phyloP scores from a whole-genome alignment of 2,888 invertebrate species.

The Ectemnius cavifrons region DNA sequence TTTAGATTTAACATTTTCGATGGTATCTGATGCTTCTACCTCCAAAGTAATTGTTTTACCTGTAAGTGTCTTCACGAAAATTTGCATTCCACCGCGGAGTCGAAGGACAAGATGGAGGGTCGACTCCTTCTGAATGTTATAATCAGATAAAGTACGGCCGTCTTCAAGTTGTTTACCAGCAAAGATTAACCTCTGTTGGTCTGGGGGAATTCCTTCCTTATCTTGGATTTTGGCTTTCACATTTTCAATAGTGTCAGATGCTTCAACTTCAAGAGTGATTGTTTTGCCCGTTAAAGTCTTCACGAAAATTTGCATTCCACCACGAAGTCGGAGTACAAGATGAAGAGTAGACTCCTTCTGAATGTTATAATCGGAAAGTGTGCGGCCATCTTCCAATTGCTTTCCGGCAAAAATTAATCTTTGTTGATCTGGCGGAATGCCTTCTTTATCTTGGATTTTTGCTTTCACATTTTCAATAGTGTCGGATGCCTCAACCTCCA shows the following conservation, averaged over 20 bases:
- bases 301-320: conserved; percentile 81
- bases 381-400: conserved; percentile 96
- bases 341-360: conserved; percentile 96
- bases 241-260: conserved; percentile 26
- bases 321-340: conserved; percentile 91
- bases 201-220: conserved; percentile 30
- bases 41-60: conserved; percentile 22
- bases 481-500: conserved; percentile 54
- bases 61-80: conserved; percentile 15
- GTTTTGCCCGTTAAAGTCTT: conserved; percentile 28
- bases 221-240: conserved; percentile 32
- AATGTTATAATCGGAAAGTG: conserved; percentile 95
- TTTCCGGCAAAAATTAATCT: conserved; percentile 96
- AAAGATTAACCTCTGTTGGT: conserved; percentile 38
- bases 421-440: conserved; percentile 91
- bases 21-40: conserved; percentile 13
- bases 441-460: conserved; percentile 60
- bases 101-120: conserved; percentile 35
- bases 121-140: conserved; percentile 44
- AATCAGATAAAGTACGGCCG: conserved; percentile 37
- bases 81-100: conserved; percentile 22
- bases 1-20: conserved; percentile 19
- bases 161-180: conserved; percentile 47
- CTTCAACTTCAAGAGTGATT: conserved; percentile 31
- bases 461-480: conserved; percentile 45